Evolutionary conservation across 1,140 invertebrate genomes (phyloP), one percentile per base, ranked within the genome.

Genomic region (Eurosta solidaginis): DNA sequence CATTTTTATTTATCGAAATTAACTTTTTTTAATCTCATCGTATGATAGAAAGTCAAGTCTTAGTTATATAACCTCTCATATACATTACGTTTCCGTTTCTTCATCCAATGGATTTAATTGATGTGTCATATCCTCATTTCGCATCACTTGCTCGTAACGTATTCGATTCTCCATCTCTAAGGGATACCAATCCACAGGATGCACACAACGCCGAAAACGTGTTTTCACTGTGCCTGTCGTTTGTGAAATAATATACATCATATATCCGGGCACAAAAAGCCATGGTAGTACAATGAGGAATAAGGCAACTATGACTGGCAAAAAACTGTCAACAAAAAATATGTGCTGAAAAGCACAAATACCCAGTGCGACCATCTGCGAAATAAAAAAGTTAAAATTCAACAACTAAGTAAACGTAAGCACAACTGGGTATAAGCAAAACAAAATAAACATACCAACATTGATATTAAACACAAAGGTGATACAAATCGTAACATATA

Each of bases 171-270:
- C 83, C 49, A 80, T 79, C 25, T 87, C 83, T 2, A 82, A 33
- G 1, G 85, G 85, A 81, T 85, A 87, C 85, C 85, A 87, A 49
- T 87, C 84, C 14, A 80, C 86, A 20, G 85, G 83, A 1, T 81
- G 80, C 45, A 83, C 83, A 29, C 81, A 77, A 6, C 83, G 80
- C 17, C 29, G 73, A 3, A 87, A 81, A 0, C 85, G 83, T 42
- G 68, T 78, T 6, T 78, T 78, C n/a, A 85, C 80, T 7, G 76
- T 77, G 5, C 84, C 85, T 2, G 80, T 81, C 42, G 79, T 84
- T 50, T 80, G 80, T 45, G 78, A 75, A 22, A 85, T 81, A 9
- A 79, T 81, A 76, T 80, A 83, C 0, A 84, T 45, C 2, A 81
- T 83, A 74, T 85, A 87, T 29, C 79, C 81, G 4, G 85, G 85